Evolutionary conservation across 2,113 vertebrate species (phyloP).

Genomic region (Zapus hudsonius): DNA sequence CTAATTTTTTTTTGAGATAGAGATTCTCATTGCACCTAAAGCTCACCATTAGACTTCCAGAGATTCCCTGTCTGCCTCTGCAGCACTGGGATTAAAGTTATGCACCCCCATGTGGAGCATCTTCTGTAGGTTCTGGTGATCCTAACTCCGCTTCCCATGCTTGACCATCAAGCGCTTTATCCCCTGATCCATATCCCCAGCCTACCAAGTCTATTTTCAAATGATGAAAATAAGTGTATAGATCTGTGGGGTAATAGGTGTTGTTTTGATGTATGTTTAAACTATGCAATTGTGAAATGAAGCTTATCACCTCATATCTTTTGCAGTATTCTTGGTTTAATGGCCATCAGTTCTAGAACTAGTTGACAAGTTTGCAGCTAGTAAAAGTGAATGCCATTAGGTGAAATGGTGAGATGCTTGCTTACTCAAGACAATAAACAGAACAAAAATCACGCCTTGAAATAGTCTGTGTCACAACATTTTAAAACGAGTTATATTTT

Average conservation of each 20-base stretch:
- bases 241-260: not conserved
- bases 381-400: not conserved
- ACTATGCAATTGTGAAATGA: not conserved
- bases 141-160: no score
- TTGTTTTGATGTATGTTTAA: not conserved
- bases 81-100: no score
- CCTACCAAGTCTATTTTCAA: not conserved
- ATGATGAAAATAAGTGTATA: not conserved
- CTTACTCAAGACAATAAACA: constrained; percentile 27
- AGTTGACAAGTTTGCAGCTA: not conserved
- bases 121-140: no score
- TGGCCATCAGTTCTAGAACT: not conserved
- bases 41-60: no score
- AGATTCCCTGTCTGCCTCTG: no score
- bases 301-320: not conserved
- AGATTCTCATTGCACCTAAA: no score
- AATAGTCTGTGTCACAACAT: not conserved
- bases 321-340: not conserved
- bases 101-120: no score
- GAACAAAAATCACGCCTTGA: not conserved
- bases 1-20: no score
- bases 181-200: no score
- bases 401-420: not conserved
- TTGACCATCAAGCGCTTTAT: no score
- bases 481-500: constrained; percentile 7